Percentiles rank a stretch among this genome's conserved stretches.
These are phyloP conservation scores for Ephialtes manifestator DNA, from an alignment of 2,888 invertebrate genomes.

Conservation along the genomic window DNA sequence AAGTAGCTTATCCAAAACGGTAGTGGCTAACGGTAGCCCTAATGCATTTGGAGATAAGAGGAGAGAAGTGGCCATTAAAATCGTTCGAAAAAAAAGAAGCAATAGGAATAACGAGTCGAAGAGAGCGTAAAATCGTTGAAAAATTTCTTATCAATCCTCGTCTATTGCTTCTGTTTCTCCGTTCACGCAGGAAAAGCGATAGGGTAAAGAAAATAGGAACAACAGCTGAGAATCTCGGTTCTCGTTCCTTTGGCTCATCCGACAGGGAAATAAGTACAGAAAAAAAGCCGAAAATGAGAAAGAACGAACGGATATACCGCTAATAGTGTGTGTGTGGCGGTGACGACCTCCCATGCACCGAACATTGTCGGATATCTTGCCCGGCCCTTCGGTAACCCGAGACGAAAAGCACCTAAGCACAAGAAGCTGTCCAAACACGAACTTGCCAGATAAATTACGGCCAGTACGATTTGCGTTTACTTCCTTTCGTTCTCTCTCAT, in stretches of 20 bases:
- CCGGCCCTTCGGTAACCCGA: conserved; percentile 66
- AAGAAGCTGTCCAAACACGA: conserved; percentile 79
- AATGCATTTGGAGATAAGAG: conserved; percentile 72
- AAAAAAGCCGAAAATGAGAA: conserved; percentile 40
- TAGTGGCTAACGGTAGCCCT: conserved; percentile 69
- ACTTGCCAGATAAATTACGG: conserved; percentile 71
- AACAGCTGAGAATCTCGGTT: conserved; percentile 10
- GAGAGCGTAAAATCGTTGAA: conserved; percentile 13
- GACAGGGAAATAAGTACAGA: conserved; percentile 7
- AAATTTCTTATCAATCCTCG: conserved; percentile 45
- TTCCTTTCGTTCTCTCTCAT: neutral
- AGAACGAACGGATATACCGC: conserved; percentile 27
- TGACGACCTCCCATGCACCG: conserved; percentile 66
- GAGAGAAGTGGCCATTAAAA: conserved; percentile 57
- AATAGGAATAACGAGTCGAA: conserved; percentile 35
- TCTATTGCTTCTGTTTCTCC: neutral
- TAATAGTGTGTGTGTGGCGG: conserved; percentile 59
- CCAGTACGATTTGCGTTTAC: conserved; percentile 19
- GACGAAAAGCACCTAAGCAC: conserved; percentile 60
- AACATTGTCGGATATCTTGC: conserved; percentile 66
- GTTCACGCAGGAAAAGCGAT: conserved; percentile 47
- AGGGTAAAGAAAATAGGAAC: conserved; percentile 51
- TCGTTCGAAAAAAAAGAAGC: conserved; percentile 41
- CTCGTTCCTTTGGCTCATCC: neutral
- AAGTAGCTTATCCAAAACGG: conserved; percentile 42